Evolutionary conservation across 1,140 invertebrate genomes (phyloP).

Genomic region (Papilio machaon): DNA sequence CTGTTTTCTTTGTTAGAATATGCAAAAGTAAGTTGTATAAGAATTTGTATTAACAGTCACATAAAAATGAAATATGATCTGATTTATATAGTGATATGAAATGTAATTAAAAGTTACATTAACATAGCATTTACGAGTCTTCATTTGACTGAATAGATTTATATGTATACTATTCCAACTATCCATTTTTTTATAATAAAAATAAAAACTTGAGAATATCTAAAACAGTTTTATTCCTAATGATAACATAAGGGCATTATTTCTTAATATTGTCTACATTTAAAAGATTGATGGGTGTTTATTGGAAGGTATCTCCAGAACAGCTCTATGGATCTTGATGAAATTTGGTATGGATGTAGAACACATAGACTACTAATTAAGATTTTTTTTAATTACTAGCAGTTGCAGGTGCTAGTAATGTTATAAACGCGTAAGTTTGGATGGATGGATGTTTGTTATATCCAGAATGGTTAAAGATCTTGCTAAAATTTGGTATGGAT

Average conservation of each 20-base stretch:
- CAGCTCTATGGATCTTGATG: no score
- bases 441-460: no score
- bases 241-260: slow-evolving; percentile 13
- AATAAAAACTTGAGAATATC: slow-evolving; percentile 68
- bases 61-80: slow-evolving; percentile 44
- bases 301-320: no score
- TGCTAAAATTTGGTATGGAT: no score
- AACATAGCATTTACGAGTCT: slow-evolving; percentile 71
- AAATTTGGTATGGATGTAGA: no score
- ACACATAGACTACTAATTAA: no score
- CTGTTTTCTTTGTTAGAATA: slow-evolving; percentile 40
- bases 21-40: slow-evolving; percentile 32
- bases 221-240: slow-evolving; percentile 37
- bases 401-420: no score
- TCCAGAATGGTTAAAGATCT: no score
- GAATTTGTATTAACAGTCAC: slow-evolving; percentile 21
- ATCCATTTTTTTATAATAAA: slow-evolving; percentile 74
- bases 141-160: slow-evolving; percentile 75
- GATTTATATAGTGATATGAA: slow-evolving; percentile 43
- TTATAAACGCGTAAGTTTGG: no score
- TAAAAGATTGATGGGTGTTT: no score
- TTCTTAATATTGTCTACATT: not conserved
- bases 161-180: slow-evolving; percentile 67
- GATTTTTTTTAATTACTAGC: no score
- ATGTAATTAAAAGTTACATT: slow-evolving; percentile 49